These are phyloP conservation scores for Pelvicachromis taeniatus DNA, from an alignment of 2,113 vertebrate genomes.

Conservation along the genomic window DNA sequence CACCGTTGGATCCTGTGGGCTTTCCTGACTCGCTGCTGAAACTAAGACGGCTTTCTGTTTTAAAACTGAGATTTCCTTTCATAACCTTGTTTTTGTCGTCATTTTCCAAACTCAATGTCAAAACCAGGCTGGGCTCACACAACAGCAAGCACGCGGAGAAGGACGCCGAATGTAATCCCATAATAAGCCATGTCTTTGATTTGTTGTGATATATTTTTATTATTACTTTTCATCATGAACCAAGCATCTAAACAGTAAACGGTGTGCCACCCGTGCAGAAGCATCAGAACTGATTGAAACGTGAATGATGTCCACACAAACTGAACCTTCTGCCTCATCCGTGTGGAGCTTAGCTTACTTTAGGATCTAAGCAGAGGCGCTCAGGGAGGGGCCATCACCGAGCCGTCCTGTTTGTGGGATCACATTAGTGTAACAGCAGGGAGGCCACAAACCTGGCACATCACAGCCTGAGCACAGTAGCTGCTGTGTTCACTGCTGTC, in stretches of 20 bases:
- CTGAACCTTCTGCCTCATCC: no score
- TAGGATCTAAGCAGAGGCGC: background rate
- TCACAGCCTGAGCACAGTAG: background rate
- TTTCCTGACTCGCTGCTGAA: background rate
- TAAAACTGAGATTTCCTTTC: background rate
- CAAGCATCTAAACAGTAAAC: background rate
- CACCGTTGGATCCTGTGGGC: background rate
- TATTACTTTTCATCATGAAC: background rate
- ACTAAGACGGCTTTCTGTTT: background rate
- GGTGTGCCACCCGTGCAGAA: background rate
- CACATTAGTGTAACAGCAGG: background rate
- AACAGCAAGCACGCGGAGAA: background rate
- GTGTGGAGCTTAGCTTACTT: no score
- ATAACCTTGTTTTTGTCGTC: background rate
- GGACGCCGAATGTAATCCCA: fast-evolving
- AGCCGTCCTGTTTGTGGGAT: background rate
- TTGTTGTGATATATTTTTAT: background rate
- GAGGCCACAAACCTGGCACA: background rate
- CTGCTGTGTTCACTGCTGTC: background rate
- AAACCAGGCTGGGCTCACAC: background rate
- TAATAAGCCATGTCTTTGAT: background rate
- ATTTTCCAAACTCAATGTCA: background rate
- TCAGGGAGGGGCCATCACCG: background rate
- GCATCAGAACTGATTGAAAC: background rate
- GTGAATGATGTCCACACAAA: background rate